Percentiles rank a stretch among this genome's conserved stretches.
These are phyloP conservation scores for Eupithecia centaureata DNA, from an alignment of 2,888 invertebrate species.

Conservation along the genomic window DNA sequence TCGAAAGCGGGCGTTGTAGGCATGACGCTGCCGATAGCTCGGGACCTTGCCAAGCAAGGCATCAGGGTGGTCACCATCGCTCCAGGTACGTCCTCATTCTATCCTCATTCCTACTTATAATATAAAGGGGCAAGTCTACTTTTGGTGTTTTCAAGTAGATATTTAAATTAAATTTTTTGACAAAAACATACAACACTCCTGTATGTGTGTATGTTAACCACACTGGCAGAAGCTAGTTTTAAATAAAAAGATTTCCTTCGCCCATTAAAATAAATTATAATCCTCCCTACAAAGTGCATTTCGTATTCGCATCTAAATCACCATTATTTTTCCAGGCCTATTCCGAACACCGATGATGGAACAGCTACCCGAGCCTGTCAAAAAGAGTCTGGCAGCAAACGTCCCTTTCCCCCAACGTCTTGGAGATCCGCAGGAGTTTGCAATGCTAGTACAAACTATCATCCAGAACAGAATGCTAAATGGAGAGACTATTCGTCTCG, in stretches of 20 bases:
- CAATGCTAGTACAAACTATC: conserved; percentile 79
- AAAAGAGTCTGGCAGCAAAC: conserved; percentile 71
- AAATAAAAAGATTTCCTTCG: too few species aligned
- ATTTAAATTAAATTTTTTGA: too few species aligned
- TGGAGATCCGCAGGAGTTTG: conserved; percentile 82
- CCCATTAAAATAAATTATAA: not conserved
- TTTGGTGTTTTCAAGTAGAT: too few species aligned
- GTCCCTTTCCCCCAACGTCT: conserved; percentile 83
- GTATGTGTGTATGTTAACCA: too few species aligned
- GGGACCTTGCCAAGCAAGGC: conserved; percentile 93
- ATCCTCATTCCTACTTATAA: too few species aligned
- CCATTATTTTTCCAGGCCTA: conserved; percentile 61
- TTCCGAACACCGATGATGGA: conserved; percentile 84
- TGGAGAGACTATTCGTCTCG: conserved; percentile 84
- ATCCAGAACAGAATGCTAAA: conserved; percentile 84
- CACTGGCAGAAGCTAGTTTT: too few species aligned
- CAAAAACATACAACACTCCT: too few species aligned
- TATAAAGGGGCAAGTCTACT: too few species aligned
- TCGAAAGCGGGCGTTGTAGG: conserved; percentile 97
- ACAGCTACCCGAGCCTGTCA: conserved; percentile 77
- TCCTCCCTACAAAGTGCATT: not conserved
- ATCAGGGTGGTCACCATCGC: conserved; percentile 93
- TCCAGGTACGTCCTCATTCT: conserved; percentile 82
- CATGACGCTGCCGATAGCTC: conserved; percentile 97
- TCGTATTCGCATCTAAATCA: not conserved